Base-by-base conservation (phyloP, 2,797 vertebrate species). In the Sternarchorhynchus goeldii region DNA sequence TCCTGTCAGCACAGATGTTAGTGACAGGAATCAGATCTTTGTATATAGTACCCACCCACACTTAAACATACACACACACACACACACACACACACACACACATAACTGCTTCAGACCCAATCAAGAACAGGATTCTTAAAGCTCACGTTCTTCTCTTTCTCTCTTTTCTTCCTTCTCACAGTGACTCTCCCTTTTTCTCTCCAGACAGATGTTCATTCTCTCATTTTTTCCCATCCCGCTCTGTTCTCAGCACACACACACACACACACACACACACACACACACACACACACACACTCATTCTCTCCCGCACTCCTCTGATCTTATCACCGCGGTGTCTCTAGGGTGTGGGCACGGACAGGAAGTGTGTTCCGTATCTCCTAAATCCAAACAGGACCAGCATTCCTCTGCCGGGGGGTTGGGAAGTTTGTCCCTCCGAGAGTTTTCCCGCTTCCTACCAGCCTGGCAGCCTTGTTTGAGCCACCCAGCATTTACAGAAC, bases 1-100 rank as follows among this genome's bases (percentile, higher is more conserved):
- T 93, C 91, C 93, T 92, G 92, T 90, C 86, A 91, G 90, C 84
- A 88, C 90, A 92, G 90, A 92, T 93, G 75, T 88, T 87, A 88
- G 90, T 86, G 89, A 87, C 91, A 90, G 92, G 90, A 88, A 71
- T 91, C 89, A 88, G 86, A 87, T 87, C 88, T 85, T 85, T 87
- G 89, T 85, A 88, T 82, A 79, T 86, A 87, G 75, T 83, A 89
- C 80, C 83, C 88, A 88, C 85, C 87, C 83, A 70, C 86, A 87
- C 85, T 85, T 83, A 87, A 87, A 84, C 85, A 78, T 81, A 68
- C 86, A 57, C 25, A 36, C 20, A 18, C 45, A 31, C 62, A 12
- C 59, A 16, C 25, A n/a, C 85, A 78, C 82, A 68, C 86, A 57
- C 25, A 36, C 20, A 18, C 45, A 31, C 62, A 12, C 59, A 16